A percentile compares a stretch with the other conserved stretches of the same genome.
These are phyloP conservation scores for Otocyon megalotis DNA, from an alignment of 2,113 vertebrate genomes.

Conservation along the genomic window DNA sequence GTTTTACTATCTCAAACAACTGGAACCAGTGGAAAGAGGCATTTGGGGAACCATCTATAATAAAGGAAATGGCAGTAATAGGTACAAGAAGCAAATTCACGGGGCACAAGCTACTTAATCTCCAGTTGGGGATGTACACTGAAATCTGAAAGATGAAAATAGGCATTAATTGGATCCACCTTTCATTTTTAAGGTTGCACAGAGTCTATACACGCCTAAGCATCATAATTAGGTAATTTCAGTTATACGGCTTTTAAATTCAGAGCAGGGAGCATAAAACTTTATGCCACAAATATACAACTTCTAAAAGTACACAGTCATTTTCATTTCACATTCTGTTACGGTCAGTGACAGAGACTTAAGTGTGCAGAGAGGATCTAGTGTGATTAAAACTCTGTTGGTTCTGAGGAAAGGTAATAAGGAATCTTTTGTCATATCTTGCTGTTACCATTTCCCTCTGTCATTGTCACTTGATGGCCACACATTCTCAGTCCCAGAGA, in stretches of 20 bases:
- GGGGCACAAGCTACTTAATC: background rate
- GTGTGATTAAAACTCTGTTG: background rate
- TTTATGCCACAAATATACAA: background rate
- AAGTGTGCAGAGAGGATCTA: background rate
- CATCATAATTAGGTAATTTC: background rate
- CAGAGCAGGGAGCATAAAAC: constrained; percentile 31
- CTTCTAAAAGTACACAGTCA: background rate
- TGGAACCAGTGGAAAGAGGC: constrained; percentile 52
- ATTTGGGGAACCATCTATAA: constrained; percentile 46
- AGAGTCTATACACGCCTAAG: background rate
- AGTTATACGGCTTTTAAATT: background rate
- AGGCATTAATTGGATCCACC: background rate
- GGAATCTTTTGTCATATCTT: background rate
- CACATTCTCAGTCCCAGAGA: background rate
- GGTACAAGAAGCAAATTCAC: constrained; percentile 18
- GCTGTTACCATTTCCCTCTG: too few species aligned
- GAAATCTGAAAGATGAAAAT: constrained; percentile 25
- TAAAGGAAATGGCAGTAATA: constrained; percentile 28
- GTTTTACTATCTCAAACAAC: constrained; percentile 67
- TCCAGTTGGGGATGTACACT: background rate
- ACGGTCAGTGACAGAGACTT: background rate
- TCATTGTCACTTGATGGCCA: background rate
- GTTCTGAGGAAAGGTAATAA: background rate
- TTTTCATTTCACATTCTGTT: background rate
- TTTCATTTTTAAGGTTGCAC: constrained; percentile 54